These are phyloP conservation scores for Columba janthina DNA, from an alignment of 2,113 vertebrate genomes.

Conservation along the genomic window DNA sequence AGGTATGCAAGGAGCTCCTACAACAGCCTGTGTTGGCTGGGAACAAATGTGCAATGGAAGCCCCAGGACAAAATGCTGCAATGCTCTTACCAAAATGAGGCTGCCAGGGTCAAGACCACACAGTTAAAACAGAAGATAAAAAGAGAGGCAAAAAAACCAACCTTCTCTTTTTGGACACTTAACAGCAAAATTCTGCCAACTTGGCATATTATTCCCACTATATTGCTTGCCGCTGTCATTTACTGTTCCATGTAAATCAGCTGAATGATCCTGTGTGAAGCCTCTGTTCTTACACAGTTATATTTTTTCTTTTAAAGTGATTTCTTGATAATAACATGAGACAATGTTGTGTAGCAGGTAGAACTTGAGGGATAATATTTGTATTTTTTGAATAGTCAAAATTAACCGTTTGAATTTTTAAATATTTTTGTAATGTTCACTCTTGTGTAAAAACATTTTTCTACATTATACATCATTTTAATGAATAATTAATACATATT, in stretches of 20 bases:
- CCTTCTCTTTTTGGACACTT: neutral
- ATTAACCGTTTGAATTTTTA: neutral
- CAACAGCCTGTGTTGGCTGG: accelerated
- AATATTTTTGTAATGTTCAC: neutral
- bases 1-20: neutral
- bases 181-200: neutral
- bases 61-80: neutral
- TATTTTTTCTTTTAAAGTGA: neutral
- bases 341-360: neutral
- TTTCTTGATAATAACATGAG: neutral
- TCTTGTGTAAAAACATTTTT: neutral
- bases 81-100: neutral
- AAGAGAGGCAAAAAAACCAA: neutral
- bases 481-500: neutral
- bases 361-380: neutral
- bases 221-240: neutral
- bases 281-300: neutral
- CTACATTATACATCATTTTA: neutral
- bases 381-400: neutral
- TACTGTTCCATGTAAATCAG: neutral
- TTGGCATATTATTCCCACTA: neutral
- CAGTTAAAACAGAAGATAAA: neutral
- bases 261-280: neutral
- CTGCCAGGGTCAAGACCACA: neutral
- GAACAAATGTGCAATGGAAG: neutral